Percentiles rank a stretch among this genome's conserved stretches.
phyloP scores from a whole-genome alignment of 2,113 vertebrate genomes.

The Neolamprologus longior region DNA sequence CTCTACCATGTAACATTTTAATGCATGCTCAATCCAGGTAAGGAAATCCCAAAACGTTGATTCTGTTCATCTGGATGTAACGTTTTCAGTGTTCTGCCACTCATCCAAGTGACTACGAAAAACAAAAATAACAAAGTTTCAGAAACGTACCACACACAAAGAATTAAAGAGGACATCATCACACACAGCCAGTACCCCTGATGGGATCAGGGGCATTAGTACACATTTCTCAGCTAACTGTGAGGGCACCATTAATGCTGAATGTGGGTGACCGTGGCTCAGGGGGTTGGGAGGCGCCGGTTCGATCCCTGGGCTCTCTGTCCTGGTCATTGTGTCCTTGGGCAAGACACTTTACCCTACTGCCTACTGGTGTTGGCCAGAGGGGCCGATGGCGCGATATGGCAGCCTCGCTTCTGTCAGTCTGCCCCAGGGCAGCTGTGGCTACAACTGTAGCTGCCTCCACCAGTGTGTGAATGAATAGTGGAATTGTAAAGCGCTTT shows the following conservation, averaged over 20 bases:
- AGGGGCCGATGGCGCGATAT: no score
- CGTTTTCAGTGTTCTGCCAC: accelerated
- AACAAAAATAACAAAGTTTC: not conserved
- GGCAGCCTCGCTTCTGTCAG: no score
- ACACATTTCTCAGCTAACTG: accelerated
- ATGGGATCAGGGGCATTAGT: not conserved
- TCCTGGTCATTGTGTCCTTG: no score
- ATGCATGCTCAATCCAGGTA: accelerated
- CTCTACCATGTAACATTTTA: accelerated
- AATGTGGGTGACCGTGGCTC: no score
- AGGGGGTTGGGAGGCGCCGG: no score
- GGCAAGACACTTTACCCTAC: no score
- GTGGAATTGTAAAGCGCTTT: no score
- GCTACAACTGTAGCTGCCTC: no score
- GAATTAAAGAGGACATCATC: not conserved
- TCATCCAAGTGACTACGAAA: not conserved
- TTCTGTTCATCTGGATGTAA: not conserved
- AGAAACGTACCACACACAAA: accelerated
- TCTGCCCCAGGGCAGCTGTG: no score
- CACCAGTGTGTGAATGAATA: no score
- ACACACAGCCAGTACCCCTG: not conserved
- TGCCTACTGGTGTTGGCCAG: no score
- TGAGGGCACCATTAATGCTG: not conserved
- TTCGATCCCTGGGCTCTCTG: no score
- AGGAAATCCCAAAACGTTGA: not conserved